Evolutionary conservation across 2,113 vertebrate genomes (phyloP).

Genomic region (Lamprotornis superbus): DNA sequence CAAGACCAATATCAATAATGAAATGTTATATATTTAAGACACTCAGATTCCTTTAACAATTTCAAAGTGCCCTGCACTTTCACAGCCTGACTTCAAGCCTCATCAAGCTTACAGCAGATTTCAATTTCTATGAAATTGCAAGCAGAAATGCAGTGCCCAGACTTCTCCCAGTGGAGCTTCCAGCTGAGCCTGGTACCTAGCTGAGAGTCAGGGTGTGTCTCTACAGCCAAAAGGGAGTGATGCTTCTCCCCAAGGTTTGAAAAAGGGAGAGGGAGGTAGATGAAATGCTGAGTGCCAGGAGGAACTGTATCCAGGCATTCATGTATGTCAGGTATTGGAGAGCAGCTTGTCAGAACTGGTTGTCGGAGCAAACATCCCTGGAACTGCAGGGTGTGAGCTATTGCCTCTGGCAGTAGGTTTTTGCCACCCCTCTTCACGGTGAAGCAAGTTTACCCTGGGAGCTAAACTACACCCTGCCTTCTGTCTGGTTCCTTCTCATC

Average conservation of each 20-base stretch:
- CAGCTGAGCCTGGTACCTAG: neutral
- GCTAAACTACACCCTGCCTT: neutral
- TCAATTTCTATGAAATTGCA: neutral
- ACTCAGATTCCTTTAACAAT: neutral
- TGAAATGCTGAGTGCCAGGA: neutral
- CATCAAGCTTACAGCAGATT: neutral
- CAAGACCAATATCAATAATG: neutral
- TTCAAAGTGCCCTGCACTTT: neutral
- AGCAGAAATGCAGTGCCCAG: neutral
- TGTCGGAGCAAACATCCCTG: neutral
- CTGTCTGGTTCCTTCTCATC: neutral
- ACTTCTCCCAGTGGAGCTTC: neutral
- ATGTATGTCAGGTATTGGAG: rapidly evolving
- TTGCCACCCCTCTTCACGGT: rapidly evolving
- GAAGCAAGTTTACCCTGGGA: neutral
- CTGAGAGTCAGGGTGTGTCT: neutral
- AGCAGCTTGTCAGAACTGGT: neutral
- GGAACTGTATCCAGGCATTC: neutral
- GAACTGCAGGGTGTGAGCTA: neutral
- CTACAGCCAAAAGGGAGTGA: neutral
- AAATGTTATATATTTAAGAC: neutral
- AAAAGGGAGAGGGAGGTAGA: neutral
- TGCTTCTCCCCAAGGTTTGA: neutral
- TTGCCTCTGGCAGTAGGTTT: neutral
- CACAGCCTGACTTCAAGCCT: neutral